phyloP scores from a whole-genome alignment of 1,140 invertebrate genomes.

The Chelonus insularis region DNA sequence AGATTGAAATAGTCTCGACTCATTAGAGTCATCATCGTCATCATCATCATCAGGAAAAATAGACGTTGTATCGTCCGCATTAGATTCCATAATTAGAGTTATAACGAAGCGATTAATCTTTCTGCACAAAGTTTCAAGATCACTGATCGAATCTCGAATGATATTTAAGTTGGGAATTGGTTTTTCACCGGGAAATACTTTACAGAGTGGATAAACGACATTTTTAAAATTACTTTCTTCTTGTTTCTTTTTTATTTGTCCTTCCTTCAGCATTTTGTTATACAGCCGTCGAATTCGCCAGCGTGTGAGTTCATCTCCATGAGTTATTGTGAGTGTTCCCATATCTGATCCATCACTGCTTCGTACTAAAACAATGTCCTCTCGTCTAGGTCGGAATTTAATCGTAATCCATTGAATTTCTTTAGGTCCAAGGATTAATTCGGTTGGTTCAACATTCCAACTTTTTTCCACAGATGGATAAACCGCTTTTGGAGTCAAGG shows the following conservation, averaged over 20 bases:
- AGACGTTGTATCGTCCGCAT: conserved; percentile 50
- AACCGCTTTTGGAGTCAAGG: conserved; percentile 55
- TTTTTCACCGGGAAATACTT: conserved; percentile 47
- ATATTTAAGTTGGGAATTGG: conserved; percentile 42
- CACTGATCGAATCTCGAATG: conserved; percentile 52
- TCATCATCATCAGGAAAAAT: conserved; percentile 35
- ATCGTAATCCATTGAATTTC: conserved; percentile 44
- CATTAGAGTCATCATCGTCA: conserved; percentile 46
- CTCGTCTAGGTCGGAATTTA: conserved; percentile 50
- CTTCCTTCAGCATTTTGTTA: conserved; percentile 48
- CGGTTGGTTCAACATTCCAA: conserved; percentile 51
- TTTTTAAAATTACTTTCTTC: conserved; percentile 48
- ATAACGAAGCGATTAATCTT: conserved; percentile 50
- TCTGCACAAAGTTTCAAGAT: conserved; percentile 50
- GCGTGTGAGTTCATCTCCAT: conserved; percentile 56
- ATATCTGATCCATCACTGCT: conserved; percentile 48
- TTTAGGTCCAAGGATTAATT: conserved; percentile 48
- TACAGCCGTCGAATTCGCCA: conserved; percentile 55
- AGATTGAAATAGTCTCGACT: conserved; percentile 53
- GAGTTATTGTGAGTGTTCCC: conserved; percentile 50
- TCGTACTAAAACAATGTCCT: conserved; percentile 44
- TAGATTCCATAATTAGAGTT: conserved; percentile 51
- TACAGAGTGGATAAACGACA: conserved; percentile 49
- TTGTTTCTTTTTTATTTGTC: conserved; percentile 42
- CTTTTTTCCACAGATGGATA: conserved; percentile 49